Percentiles rank a stretch among this genome's conserved stretches.
Evolutionary conservation across 2,888 invertebrate genomes (phyloP).

Genomic region (Quadroppia sp.): DNA sequence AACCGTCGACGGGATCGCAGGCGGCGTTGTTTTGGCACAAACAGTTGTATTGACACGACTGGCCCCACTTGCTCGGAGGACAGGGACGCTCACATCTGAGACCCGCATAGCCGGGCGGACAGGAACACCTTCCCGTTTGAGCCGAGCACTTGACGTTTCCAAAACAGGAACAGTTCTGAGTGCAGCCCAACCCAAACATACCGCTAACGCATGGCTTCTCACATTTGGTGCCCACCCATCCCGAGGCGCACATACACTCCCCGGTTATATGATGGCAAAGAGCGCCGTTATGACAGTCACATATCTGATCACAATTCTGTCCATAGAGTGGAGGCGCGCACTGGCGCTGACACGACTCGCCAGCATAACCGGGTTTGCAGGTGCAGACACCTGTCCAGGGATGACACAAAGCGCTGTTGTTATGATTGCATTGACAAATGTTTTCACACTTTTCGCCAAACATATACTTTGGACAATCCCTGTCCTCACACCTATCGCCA

Average conservation of each 20-base stretch:
- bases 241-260: constrained; percentile 37
- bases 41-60: constrained; percentile 50
- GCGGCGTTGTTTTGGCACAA: constrained; percentile 50
- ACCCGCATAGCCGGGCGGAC: constrained; percentile 55
- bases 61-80: constrained; percentile 48
- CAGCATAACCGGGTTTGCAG: constrained; percentile 67
- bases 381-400: constrained; percentile 38
- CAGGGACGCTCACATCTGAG: constrained; percentile 52
- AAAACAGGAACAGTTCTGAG: constrained; percentile 47
- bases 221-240: constrained; percentile 37
- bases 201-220: constrained; percentile 48
- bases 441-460: constrained; percentile 44
- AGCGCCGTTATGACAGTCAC: constrained; percentile 71
- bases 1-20: constrained; percentile 51
- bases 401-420: constrained; percentile 46
- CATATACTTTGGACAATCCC: constrained; percentile 20
- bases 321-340: constrained; percentile 79
- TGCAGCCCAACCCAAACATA: constrained; percentile 51
- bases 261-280: constrained; percentile 83
- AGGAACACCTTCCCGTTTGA: constrained; percentile 50
- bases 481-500: constrained; percentile 48
- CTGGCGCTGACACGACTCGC: constrained; percentile 69
- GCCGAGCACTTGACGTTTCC: constrained; percentile 35
- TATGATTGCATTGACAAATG: constrained; percentile 50
- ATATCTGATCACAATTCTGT: constrained; percentile 63